A percentile compares a stretch with the other conserved stretches of the same genome.
Conservation (phyloP, 2,113 vertebrate species). For the Oreochromis tanganicae region DNA sequence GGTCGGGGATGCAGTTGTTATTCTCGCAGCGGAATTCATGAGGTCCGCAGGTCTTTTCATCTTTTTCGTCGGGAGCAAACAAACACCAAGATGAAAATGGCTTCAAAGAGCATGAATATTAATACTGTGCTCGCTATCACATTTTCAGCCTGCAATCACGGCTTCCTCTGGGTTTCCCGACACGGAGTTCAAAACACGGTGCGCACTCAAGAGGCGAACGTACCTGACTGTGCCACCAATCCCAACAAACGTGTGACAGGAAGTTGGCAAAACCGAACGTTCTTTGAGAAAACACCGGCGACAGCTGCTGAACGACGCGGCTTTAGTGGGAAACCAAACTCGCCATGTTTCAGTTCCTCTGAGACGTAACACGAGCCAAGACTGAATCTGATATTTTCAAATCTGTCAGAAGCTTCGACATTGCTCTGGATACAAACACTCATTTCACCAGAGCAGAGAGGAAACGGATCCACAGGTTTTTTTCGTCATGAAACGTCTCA, state of each 20-base stretch:
- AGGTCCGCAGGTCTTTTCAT: slow-evolving; percentile 98
- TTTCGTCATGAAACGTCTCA: background rate
- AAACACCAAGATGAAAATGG: slow-evolving; percentile 69
- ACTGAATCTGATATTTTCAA: background rate
- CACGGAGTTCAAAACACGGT: slow-evolving; percentile 64
- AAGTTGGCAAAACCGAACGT: slow-evolving; percentile 24
- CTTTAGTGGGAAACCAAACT: background rate
- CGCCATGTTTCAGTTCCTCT: background rate
- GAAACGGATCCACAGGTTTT: background rate
- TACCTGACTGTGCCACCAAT: slow-evolving; percentile 51
- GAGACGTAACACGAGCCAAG: background rate
- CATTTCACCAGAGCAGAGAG: background rate
- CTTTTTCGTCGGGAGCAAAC: slow-evolving; percentile 78
- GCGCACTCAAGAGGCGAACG: slow-evolving; percentile 44
- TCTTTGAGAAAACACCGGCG: slow-evolving; percentile 1
- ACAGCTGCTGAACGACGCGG: background rate
- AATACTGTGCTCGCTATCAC: slow-evolving; percentile 46
- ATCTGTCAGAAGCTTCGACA: background rate
- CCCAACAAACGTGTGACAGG: slow-evolving; percentile 25
- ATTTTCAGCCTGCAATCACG: slow-evolving; percentile 60
- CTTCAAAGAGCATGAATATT: slow-evolving; percentile 74
- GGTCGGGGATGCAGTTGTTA: slow-evolving; percentile 98
- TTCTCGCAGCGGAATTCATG: slow-evolving; percentile 98
- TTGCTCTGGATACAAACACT: background rate
- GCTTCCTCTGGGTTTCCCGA: slow-evolving; percentile 69